phyloP scores from a whole-genome alignment of 2,113 vertebrate genomes.

The Cygnus buccinator region DNA sequence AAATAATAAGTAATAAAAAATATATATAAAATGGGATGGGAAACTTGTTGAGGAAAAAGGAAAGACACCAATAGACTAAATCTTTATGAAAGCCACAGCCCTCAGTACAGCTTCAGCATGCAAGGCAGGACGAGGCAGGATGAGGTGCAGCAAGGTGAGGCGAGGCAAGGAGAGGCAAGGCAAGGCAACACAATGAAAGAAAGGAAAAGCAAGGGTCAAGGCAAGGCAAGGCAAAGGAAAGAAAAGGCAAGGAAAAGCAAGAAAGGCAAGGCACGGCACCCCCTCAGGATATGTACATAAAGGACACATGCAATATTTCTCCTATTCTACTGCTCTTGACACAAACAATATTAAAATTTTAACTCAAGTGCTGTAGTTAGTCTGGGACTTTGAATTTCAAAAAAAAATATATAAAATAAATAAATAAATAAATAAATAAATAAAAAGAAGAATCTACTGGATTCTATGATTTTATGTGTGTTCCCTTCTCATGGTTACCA shows the following conservation, averaged over 20 bases:
- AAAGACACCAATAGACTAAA: background rate
- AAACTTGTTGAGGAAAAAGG: background rate
- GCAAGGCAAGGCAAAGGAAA: no score
- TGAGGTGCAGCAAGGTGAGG: no score
- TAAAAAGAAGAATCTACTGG: background rate
- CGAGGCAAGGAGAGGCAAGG: no score
- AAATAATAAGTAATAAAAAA: no score
- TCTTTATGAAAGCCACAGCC: background rate
- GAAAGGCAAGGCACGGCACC: no score
- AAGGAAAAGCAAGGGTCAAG: no score
- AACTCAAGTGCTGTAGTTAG: background rate
- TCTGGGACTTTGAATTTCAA: background rate
- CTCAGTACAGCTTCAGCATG: background rate
- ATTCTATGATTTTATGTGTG: background rate
- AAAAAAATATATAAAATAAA: background rate
- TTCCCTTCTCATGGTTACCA: background rate
- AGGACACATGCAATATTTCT: background rate
- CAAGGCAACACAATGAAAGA: no score
- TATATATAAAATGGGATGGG: background rate
- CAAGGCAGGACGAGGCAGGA: no score
- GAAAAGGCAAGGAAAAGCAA: no score
- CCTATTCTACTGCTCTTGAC: background rate
- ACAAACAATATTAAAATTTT: background rate
- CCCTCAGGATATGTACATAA: background rate
- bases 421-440: accelerated